A percentile compares a stretch with the other conserved stretches of the same genome.
These are phyloP conservation scores for Coluber constrictor DNA, from an alignment of 2,797 vertebrate species.

Conservation along the genomic window DNA sequence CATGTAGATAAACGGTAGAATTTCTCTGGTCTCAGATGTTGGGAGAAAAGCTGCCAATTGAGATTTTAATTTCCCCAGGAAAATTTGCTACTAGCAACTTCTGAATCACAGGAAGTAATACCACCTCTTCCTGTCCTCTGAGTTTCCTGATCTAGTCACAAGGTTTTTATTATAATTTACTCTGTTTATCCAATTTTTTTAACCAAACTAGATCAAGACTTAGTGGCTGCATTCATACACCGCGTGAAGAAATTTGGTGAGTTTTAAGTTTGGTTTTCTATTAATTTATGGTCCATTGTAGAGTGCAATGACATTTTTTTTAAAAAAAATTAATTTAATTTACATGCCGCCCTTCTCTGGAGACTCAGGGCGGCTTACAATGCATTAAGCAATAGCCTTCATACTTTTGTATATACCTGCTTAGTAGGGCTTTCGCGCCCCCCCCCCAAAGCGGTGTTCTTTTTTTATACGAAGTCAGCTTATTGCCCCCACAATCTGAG, in stretches of 20 bases:
- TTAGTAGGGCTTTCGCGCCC: too few species aligned
- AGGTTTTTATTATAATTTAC: not conserved
- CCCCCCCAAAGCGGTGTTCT: too few species aligned
- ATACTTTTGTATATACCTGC: too few species aligned
- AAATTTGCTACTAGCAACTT: not conserved
- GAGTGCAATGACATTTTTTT: not conserved
- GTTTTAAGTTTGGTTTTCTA: not conserved
- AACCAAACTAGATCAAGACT: not conserved
- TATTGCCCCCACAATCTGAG: too few species aligned
- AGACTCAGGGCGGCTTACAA: too few species aligned
- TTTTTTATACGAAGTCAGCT: too few species aligned
- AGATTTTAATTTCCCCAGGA: not conserved
- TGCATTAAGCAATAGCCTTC: too few species aligned
- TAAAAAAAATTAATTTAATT: too few species aligned
- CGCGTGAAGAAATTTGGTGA: not conserved
- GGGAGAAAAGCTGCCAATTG: too few species aligned
- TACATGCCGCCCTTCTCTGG: too few species aligned
- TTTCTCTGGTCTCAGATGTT: not conserved
- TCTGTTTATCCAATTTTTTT: not conserved
- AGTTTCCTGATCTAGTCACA: not conserved
- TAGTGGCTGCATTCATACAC: not conserved
- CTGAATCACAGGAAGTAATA: not conserved
- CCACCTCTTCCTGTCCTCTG: not conserved
- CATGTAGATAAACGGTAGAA: not conserved
- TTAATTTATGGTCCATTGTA: not conserved